phyloP scores from a whole-genome alignment of 1,140 invertebrate species.

The Campodea augens region DNA sequence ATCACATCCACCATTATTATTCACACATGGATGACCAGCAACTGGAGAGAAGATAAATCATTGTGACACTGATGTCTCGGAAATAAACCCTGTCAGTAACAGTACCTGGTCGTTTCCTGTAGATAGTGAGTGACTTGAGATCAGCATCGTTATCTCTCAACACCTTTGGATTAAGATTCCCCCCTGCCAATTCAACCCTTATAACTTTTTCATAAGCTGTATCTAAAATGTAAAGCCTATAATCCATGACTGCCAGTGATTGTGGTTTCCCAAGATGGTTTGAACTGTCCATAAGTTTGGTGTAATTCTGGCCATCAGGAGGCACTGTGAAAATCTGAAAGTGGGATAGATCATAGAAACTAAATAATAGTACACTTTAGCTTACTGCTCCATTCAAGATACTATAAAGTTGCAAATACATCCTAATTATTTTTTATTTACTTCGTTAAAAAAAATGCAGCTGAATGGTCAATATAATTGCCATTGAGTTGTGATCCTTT shows the following conservation, averaged over 20 bases:
- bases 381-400: too few species aligned
- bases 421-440: too few species aligned
- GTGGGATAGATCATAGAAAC: too few species aligned
- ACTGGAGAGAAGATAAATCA: slow-evolving; percentile 19
- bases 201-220: slow-evolving; percentile 75
- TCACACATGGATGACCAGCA: slow-evolving; percentile 64
- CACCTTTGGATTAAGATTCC: slow-evolving; percentile 49
- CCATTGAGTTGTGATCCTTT: too few species aligned
- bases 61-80: not conserved
- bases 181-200: slow-evolving; percentile 63
- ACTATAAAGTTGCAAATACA: too few species aligned
- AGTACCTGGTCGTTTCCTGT: slow-evolving; percentile 50
- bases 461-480: too few species aligned
- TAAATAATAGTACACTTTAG: too few species aligned
- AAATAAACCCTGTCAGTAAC: not conserved
- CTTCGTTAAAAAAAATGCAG: too few species aligned
- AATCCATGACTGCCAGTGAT: slow-evolving; percentile 65
- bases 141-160: slow-evolving; percentile 71
- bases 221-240: slow-evolving; percentile 72
- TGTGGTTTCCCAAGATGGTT: slow-evolving; percentile 56
- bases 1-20: slow-evolving; percentile 74
- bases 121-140: slow-evolving; percentile 72
- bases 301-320: slow-evolving; percentile 48
- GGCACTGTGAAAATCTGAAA: too few species aligned
- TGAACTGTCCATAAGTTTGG: slow-evolving; percentile 41